Conservation (phyloP, 2,797 vertebrate species). For the Oryzias dopingdopingensis region DNA sequence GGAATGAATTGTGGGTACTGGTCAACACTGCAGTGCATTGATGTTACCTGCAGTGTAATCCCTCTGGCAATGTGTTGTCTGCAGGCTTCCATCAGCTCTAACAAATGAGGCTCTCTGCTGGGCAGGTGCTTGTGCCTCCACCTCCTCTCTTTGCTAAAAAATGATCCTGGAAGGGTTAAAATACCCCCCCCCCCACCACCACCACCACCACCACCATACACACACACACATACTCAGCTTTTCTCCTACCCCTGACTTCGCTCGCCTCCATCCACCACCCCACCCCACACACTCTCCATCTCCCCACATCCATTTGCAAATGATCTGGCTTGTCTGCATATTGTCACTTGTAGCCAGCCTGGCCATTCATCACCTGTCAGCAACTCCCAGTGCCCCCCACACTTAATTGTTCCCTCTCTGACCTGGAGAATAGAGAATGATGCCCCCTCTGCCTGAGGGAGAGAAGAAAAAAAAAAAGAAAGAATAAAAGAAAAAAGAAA, state of each 20-base stretch:
- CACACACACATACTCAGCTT: constrained; percentile 9
- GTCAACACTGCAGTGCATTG: constrained; percentile 35
- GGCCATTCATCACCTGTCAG: constrained; percentile 90
- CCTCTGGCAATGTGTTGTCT: constrained; percentile 36
- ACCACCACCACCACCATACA: too few relatives aligned
- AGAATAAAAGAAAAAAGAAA: constrained; percentile 6
- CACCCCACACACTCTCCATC: constrained; percentile 37
- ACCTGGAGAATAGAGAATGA: constrained; percentile 84
- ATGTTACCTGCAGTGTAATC: constrained; percentile 28
- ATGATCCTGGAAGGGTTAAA: constrained; percentile 66
- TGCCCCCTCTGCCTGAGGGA: constrained; percentile 43
- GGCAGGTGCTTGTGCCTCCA: constrained; percentile 52
- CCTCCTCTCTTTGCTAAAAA: constrained; percentile 50
- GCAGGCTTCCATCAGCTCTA: constrained; percentile 53
- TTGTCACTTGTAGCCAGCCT: constrained; percentile 85
- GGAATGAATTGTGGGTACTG: constrained; percentile 26
- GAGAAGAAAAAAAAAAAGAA: constrained; percentile 4
- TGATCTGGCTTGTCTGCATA: constrained; percentile 92
- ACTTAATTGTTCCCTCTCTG: constrained; percentile 87
- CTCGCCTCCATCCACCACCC: constrained; percentile 16
- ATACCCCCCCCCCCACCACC: constrained; percentile 30
- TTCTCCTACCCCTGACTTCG: constrained; percentile 42
- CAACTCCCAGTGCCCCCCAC: constrained; percentile 80
- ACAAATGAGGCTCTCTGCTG: constrained; percentile 58
- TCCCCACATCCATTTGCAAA: constrained; percentile 86